Evolutionary conservation across 2,888 invertebrate genomes (phyloP), one percentile per base, ranked within the genome.

Genomic region (Chrysotoxum bicinctum): DNA sequence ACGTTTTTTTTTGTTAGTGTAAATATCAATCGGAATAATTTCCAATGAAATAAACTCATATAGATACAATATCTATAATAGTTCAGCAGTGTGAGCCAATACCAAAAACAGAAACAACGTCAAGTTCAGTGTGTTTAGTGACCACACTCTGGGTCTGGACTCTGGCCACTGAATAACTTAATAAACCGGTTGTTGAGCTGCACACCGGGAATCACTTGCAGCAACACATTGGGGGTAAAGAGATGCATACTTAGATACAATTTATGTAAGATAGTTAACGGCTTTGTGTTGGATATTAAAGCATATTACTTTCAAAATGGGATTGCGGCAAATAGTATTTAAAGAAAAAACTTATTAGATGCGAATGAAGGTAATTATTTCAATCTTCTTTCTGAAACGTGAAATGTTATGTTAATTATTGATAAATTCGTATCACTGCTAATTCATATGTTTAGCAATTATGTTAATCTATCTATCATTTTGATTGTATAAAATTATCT

Each of bases 1-100:
- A 58, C 4, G 35, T 77, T 76, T 76, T 81, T 19, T 45, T 21
- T 48, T 48, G 19, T 21, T 12, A 43, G 68, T 70, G 32, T 72
- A 76, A 58, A 76, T 66, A 76, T 58, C 72, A 56, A 50, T 72
- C 21, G 68, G 26, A 78, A 54, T 62, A 66, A 73, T 45, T 83
- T 78, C 62, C 62, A 50, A 69, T 68, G 50, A 69, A 64, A 45
- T n/a, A 21, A 19, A 40, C 10, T 7, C 32, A 16, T 6, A 32
- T 14, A 54, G 56, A 69, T 78, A 56, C 30, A 64, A 73, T 64
- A 73, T 48, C 60, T 35, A 35, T 21, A 66, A 45, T 50, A 64
- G 70, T 66, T 58, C 0, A 48, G 43, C 10, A 30, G 43, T 43
- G 5, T 43, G 30, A 62, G 23, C 58, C 58, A 23, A 58, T 23